These are phyloP conservation scores for Oncorhynchus nerka DNA, from an alignment of 2,113 vertebrate genomes.

Conservation along the genomic window DNA sequence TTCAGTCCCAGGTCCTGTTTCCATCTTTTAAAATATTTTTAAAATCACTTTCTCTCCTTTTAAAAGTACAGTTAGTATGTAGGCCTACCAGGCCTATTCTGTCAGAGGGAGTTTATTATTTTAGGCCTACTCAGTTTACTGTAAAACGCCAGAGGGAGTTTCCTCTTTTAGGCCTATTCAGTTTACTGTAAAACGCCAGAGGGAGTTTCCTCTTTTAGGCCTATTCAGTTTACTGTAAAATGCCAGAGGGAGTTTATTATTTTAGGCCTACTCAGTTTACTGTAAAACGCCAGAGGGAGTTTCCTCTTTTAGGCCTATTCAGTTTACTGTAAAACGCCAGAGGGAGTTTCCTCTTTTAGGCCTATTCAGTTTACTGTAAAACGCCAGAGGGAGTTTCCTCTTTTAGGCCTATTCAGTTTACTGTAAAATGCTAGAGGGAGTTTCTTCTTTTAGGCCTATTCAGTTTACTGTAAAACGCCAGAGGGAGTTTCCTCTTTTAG, in stretches of 20 bases:
- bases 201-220: neutral
- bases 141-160: too few species aligned
- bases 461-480: constrained; percentile 26
- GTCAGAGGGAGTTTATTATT: too few species aligned
- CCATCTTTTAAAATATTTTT: neutral
- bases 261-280: too few species aligned
- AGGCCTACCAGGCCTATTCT: neutral
- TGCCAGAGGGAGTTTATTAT: too few species aligned
- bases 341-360: neutral
- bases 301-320: too few species aligned
- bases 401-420: constrained; percentile 7
- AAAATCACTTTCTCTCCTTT: too few species aligned
- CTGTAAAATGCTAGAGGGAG: constrained; percentile 30
- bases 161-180: too few species aligned
- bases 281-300: too few species aligned
- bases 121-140: too few species aligned
- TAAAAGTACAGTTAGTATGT: neutral
- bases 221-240: too few species aligned
- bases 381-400: constrained; percentile 4
- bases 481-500: too few species aligned
- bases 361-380: constrained; percentile 13
- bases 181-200: constrained; percentile 32
- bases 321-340: neutral
- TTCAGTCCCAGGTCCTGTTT: constrained; percentile 9
- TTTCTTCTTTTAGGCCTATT: constrained; percentile 5